Evolutionary conservation across 2,797 vertebrate species (phyloP).

Genomic region (Pachyuromys duprasi): DNA sequence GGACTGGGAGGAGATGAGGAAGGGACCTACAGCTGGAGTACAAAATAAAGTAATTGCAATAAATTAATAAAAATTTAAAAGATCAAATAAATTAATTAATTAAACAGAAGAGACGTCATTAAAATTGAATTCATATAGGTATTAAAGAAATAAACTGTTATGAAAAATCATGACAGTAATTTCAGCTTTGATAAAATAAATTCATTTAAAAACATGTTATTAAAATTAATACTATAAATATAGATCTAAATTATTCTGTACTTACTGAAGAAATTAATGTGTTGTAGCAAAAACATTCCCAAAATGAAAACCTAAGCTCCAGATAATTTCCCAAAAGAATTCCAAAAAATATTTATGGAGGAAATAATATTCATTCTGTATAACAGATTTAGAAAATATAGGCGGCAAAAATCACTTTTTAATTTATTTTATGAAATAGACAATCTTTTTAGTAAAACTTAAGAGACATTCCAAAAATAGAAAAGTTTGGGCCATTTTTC

Average conservation of each 20-base stretch:
- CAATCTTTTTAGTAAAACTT: conserved; percentile 40
- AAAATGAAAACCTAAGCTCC: background rate
- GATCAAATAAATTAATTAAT: too few species aligned
- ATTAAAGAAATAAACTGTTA: conserved; percentile 28
- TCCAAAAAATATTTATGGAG: background rate
- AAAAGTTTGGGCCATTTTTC: background rate
- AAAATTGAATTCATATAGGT: background rate
- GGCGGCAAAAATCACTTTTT: background rate
- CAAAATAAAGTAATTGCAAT: background rate
- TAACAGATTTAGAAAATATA: conserved; percentile 42
- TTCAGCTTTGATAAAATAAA: conserved; percentile 23
- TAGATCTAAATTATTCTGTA: background rate
- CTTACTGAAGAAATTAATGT: background rate
- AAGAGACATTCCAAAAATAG: conserved; percentile 11
- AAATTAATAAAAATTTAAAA: too few species aligned
- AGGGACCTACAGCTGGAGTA: too few species aligned
- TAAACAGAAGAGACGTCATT: background rate
- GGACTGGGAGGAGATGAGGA: too few species aligned
- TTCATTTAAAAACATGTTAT: conserved; percentile 12
- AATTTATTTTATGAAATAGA: conserved; percentile 37
- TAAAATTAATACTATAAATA: conserved; percentile 6
- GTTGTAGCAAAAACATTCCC: conserved; percentile 10
- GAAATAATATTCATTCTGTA: conserved; percentile 44
- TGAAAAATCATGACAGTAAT: conserved; percentile 35
- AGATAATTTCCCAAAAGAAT: conserved; percentile 3